Percentiles rank a stretch among this genome's conserved stretches.
Conservation (phyloP, 1,140 invertebrate species). For the Zaprionus tsacasi region DNA sequence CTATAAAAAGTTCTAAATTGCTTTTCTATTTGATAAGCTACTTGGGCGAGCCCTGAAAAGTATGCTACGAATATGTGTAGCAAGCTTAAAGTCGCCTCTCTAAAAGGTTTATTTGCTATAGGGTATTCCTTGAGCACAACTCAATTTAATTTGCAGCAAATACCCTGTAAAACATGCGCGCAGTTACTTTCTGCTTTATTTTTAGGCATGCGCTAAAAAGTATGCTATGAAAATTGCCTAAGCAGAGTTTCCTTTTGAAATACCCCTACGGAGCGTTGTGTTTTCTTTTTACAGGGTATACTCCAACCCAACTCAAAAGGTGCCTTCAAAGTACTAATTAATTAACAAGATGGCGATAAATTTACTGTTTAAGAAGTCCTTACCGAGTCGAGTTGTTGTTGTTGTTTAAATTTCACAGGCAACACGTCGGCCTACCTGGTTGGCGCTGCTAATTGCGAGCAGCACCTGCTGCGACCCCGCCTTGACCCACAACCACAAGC, state of each 20-base stretch:
- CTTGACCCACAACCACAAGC: slow-evolving; percentile 15
- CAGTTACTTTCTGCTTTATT: too few relatives aligned
- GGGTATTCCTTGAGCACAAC: too few relatives aligned
- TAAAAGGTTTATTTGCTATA: background rate
- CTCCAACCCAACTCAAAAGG: slow-evolving; percentile 6
- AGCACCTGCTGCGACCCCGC: background rate
- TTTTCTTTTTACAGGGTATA: background rate
- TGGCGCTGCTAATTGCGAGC: slow-evolving; percentile 61
- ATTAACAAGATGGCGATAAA: slow-evolving; percentile 61
- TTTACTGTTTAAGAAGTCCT: slow-evolving; percentile 43
- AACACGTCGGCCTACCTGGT: slow-evolving; percentile 13
- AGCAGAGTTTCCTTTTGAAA: background rate
- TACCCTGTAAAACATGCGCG: too few relatives aligned
- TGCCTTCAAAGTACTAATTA: slow-evolving; percentile 57
- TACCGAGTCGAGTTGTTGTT: background rate
- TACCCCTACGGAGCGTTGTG: background rate
- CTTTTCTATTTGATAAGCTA: too few relatives aligned
- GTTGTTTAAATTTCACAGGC: slow-evolving; percentile 9
- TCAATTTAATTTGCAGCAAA: too few relatives aligned
- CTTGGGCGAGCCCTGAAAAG: background rate
- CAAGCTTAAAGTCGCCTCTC: background rate
- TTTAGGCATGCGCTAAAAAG: background rate
- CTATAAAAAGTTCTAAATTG: background rate
- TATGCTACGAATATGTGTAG: background rate
- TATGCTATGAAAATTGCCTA: background rate